Evolutionary conservation across 2,113 vertebrate species (phyloP).

Genomic region (Tretioscincus oriximinensis): DNA sequence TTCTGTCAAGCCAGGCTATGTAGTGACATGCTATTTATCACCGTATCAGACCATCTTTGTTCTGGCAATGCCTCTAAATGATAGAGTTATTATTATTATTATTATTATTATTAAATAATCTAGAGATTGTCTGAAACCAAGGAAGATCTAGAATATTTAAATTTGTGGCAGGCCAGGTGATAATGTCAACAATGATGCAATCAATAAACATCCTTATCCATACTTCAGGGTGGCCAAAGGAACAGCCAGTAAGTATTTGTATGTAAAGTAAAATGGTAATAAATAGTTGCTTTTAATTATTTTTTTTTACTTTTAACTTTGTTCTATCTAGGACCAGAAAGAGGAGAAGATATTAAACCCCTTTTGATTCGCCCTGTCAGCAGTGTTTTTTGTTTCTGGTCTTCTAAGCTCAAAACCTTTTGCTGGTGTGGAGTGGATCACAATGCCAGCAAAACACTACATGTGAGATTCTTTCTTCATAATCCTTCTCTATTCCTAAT

Average conservation of each 20-base stretch:
- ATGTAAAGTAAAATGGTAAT: neutral
- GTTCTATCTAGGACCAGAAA: constrained; percentile 67
- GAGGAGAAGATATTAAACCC: constrained; percentile 73
- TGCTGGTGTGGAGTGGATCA: constrained; percentile 79
- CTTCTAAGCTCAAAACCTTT: constrained; percentile 67
- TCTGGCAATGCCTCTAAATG: no score
- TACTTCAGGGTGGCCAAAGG: no score
- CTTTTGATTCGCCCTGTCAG: constrained; percentile 76
- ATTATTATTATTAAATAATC: no score
- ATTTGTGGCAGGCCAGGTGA: no score
- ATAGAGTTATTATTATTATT: no score
- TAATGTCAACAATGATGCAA: no score
- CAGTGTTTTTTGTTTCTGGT: constrained; percentile 81
- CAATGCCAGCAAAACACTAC: constrained; percentile 17
- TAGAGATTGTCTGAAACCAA: no score
- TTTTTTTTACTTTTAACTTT: neutral
- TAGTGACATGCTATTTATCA: no score
- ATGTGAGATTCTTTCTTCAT: constrained; percentile 57
- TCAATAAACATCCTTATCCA: no score
- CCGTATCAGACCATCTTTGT: no score
- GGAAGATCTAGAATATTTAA: no score
- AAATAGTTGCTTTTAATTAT: neutral
- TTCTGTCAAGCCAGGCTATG: no score
- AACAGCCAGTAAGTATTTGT: neutral
- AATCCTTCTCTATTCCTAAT: neutral